Base-by-base conservation (phyloP, 2,888 invertebrate genomes). In the Cephus nigrinus region DNA sequence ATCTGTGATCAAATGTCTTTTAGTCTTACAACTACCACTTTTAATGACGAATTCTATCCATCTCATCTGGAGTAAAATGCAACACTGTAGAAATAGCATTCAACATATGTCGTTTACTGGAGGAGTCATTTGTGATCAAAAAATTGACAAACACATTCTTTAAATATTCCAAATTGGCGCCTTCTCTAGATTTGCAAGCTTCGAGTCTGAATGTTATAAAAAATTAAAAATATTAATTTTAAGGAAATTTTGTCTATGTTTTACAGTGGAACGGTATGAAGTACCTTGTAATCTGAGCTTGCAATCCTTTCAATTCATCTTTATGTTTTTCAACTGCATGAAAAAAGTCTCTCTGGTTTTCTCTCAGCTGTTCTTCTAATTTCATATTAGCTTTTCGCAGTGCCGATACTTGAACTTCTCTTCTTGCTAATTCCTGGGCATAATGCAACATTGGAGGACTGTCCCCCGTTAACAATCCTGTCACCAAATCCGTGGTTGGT, bases 111-210 rank as follows among this genome's bases (percentile, higher is more conserved):
- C 93, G 93, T 79, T 95, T 94, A 1, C 95, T 95, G 3, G 93
- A 94, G 55, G 93, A 91, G 90, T 96, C 96, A 0, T 93, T 93
- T 1, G 95, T 95, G 78, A 95, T 93, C 55, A 98, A 92, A 89
- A 95, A 98, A 81, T 96, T 96, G 76, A 97, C 94, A 76, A 97
- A 95, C 5, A 98, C 97, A 92, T 98, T 98, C 91, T 98, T 97
- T 78, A 98, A 91, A 89, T 98, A 98, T 90, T 98, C 98, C 69
- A 98, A 92, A 91, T 97, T 98, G 0, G 97, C 97, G 11, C 96
- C 96, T 91, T 97, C 97, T 0, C 97, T 93, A 2, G 96, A 95
- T 86, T 96, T 96, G 84, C 93, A 95, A n/a, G 95, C 93, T 85
- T 95, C 93, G 79, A 95, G 91, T 86, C 96, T 95, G 90, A 89